These are phyloP conservation scores for Autographa gamma DNA, from an alignment of 2,888 invertebrate species.

Conservation along the genomic window DNA sequence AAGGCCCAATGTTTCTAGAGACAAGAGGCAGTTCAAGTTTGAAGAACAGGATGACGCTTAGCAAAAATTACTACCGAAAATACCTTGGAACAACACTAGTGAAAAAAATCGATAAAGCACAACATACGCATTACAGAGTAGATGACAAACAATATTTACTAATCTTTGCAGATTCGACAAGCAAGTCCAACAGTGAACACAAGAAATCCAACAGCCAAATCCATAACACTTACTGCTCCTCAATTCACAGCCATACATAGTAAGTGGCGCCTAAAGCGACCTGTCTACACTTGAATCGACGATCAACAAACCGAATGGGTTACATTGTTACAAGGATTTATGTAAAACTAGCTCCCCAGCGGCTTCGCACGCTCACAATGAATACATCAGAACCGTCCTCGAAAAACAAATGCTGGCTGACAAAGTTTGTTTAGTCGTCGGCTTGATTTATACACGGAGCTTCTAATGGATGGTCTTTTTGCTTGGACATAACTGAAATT, in stretches of 20 bases:
- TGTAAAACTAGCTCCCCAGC: constrained; percentile 39
- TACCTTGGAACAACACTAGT: too few species aligned
- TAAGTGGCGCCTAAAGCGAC: constrained; percentile 31
- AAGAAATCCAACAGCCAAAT: background rate
- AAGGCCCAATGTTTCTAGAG: too few species aligned
- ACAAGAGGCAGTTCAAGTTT: too few species aligned
- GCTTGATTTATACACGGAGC: background rate
- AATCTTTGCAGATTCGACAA: background rate
- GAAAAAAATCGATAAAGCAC: too few species aligned
- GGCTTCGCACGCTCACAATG: constrained; percentile 46
- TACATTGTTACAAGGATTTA: constrained; percentile 37
- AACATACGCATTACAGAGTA: too few species aligned
- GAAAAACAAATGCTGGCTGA: constrained; percentile 17
- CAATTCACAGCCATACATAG: constrained; percentile 8
- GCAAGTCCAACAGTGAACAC: background rate
- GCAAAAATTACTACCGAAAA: too few species aligned
- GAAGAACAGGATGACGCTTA: too few species aligned
- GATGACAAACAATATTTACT: too few species aligned
- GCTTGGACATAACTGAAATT: background rate
- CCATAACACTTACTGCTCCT: constrained; percentile 12
- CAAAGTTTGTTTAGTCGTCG: background rate
- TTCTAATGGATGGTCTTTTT: background rate
- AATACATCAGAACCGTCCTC: constrained; percentile 33
- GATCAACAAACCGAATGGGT: constrained; percentile 30
- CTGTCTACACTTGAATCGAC: constrained; percentile 23